These are phyloP conservation scores for Hydriomena furcata DNA, from an alignment of 2,888 invertebrate species.

Conservation along the genomic window DNA sequence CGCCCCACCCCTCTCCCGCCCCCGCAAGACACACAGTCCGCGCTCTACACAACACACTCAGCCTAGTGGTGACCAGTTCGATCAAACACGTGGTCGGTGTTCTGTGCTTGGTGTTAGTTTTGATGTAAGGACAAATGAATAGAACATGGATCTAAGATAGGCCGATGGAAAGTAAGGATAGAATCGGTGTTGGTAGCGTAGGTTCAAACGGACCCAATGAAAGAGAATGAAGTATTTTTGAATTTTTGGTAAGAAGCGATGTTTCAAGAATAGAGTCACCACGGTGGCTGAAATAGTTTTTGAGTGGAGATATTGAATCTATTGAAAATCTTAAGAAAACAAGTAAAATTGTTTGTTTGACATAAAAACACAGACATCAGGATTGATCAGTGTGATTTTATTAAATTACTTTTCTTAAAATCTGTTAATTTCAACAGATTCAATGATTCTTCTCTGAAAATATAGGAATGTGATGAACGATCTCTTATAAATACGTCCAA, in stretches of 20 bases:
- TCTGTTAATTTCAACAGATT: conserved; percentile 13
- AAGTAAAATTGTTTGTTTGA: no score
- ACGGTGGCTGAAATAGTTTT: background rate
- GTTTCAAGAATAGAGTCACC: background rate
- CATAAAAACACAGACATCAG: no score
- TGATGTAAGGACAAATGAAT: background rate
- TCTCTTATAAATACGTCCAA: conserved; percentile 37
- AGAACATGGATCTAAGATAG: background rate
- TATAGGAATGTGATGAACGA: conserved; percentile 21
- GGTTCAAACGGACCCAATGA: no score
- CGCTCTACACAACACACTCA: conserved; percentile 49
- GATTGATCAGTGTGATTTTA: no score
- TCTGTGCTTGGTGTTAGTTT: background rate
- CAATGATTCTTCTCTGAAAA: conserved; percentile 1
- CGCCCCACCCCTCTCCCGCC: conserved; percentile 56
- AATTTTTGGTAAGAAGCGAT: background rate
- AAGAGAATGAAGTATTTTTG: conserved; percentile 8
- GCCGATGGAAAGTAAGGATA: background rate
- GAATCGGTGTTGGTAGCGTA: background rate
- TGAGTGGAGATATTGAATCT: conserved; percentile 8
- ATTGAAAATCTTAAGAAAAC: background rate
- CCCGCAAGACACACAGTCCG: conserved; percentile 66
- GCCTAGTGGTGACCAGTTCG: background rate
- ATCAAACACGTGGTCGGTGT: background rate
- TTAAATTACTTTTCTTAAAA: no score